Conservation (phyloP, 2,888 invertebrate species). For the Linnaemya vulpina region DNA sequence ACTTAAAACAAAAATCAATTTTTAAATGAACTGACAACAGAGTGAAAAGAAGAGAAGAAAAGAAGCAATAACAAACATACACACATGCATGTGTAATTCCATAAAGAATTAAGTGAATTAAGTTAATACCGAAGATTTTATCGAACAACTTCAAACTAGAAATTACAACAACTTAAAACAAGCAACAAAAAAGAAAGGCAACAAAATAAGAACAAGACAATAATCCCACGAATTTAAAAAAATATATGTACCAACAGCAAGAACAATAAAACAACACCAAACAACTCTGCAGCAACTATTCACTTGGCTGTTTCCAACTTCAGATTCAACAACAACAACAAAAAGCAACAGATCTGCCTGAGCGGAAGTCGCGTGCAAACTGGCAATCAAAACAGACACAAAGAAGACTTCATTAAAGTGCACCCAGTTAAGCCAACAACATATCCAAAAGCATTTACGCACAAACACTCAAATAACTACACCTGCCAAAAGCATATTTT, state of each 20-base stretch:
- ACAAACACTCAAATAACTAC: slow-evolving; percentile 18
- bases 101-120: background rate
- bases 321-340: slow-evolving; percentile 1
- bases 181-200: slow-evolving; percentile 23
- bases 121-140: slow-evolving; percentile 1
- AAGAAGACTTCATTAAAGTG: slow-evolving; percentile 43
- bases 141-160: background rate
- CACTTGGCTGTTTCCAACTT: background rate
- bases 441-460: slow-evolving; percentile 2
- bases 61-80: background rate
- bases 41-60: background rate
- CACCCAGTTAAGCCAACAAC: slow-evolving; percentile 44
- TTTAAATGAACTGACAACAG: slow-evolving; percentile 21
- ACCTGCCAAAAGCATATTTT: slow-evolving; percentile 44
- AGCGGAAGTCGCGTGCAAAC: slow-evolving; percentile 48
- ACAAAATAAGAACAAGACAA: slow-evolving; percentile 10
- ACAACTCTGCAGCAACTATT: background rate
- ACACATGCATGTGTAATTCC: background rate
- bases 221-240: background rate
- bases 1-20: slow-evolving; percentile 38
- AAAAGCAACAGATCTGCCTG: background rate
- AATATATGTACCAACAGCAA: slow-evolving; percentile 7
- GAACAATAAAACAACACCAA: slow-evolving; percentile 26
- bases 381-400: slow-evolving; percentile 25
- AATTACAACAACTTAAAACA: background rate